phyloP scores from a whole-genome alignment of 2,113 vertebrate genomes.

The Octodon degus region DNA sequence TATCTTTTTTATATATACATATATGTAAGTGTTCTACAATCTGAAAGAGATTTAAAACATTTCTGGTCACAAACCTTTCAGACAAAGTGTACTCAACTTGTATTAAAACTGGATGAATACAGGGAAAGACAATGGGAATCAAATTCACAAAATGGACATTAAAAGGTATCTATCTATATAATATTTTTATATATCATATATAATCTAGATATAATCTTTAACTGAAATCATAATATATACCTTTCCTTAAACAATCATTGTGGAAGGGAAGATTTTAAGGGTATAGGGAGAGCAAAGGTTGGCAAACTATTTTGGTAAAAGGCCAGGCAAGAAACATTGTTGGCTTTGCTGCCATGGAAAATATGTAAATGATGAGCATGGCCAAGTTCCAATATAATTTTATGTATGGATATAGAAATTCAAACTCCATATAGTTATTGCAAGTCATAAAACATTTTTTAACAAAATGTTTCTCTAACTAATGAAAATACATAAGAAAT shows the following conservation, averaged over 20 bases:
- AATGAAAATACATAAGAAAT: conserved; percentile 37
- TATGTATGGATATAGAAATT: conserved; percentile 39
- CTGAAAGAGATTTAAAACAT: background rate
- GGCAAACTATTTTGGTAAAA: background rate
- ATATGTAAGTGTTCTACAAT: conserved; percentile 10
- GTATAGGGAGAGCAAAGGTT: background rate
- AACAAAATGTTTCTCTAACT: conserved; percentile 33
- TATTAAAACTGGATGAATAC: background rate
- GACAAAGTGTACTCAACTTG: background rate
- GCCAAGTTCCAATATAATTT: background rate
- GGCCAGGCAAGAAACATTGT: background rate
- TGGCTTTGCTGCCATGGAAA: background rate
- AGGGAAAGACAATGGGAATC: background rate
- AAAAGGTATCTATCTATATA: background rate
- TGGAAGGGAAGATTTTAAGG: conserved; percentile 6
- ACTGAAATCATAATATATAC: background rate
- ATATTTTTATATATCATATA: background rate
- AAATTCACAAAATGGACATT: conserved; percentile 36
- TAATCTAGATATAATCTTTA: background rate
- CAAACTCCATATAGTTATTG: conserved; percentile 46
- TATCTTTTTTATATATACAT: background rate
- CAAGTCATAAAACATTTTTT: conserved; percentile 56
- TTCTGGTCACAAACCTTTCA: background rate
- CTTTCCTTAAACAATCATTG: background rate
- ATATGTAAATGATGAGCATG: background rate